phyloP scores from a whole-genome alignment of 2,888 invertebrate species.

The Pyrocoelia pectoralis region DNA sequence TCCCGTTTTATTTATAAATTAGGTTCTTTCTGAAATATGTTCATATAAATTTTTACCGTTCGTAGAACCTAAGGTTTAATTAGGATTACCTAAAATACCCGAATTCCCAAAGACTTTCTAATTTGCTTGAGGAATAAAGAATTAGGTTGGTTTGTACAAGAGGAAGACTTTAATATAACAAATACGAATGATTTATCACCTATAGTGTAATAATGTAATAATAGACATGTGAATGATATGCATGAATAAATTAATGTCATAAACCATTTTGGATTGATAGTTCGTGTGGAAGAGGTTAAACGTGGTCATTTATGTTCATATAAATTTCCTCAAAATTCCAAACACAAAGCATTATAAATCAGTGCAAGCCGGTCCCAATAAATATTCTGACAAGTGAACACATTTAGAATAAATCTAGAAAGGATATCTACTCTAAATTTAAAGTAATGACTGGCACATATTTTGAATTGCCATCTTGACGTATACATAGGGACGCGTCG shows the following conservation, averaged over 20 bases:
- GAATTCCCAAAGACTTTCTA: no score
- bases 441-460: conserved; percentile 57
- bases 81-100: no score
- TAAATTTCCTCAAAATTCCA: conserved; percentile 43
- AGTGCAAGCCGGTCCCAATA: conserved; percentile 39
- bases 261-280: conserved; percentile 51
- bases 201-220: conserved; percentile 40
- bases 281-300: conserved; percentile 50
- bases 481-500: conserved; percentile 33
- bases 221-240: conserved; percentile 51
- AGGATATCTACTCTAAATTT: conserved; percentile 56
- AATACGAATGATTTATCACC: conserved; percentile 24
- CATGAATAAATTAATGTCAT: conserved; percentile 53
- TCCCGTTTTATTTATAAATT: no score
- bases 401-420: conserved; percentile 38
- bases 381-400: conserved; percentile 41
- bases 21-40: no score
- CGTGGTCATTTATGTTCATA: conserved; percentile 46
- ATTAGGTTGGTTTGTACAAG: no score
- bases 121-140: no score
- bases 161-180: neutral
- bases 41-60: no score
- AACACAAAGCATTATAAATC: conserved; percentile 44
- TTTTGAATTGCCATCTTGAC: conserved; percentile 39
- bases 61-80: no score